Base-by-base conservation (phyloP, 2,113 vertebrate genomes). In the Oncorhynchus kisutch region DNA sequence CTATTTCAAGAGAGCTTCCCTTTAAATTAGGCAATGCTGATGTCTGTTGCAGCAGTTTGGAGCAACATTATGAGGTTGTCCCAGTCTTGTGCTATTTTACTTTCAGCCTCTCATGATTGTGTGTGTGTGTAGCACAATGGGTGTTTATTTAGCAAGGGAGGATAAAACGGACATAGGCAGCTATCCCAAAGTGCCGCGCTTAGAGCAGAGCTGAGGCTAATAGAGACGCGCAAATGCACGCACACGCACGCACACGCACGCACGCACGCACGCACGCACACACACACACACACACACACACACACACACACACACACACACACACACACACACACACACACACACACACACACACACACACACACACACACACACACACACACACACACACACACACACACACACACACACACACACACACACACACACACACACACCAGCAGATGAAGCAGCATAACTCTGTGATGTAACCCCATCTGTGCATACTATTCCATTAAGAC, bases 191-290 rank as follows among this genome's bases (percentile, higher is more conserved):
- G 62, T 71, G 73, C 34, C 60, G 34, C 7, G 25, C 67, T 45
- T 14, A 78, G 71, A 73, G 74, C 20, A 79, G 67, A 9, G 54
- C 51, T 64, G 74, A 79, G 77, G 84, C 79, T 89, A 7, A 34
- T 34, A 45, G 39, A 45, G 39, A 45, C 39, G 2, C 9, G 2
- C 39, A 2, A 2, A 11, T 0, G 0, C 39, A 45, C 39, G 0
- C 39, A 45, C 39, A 3, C 7, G 9, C 7, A 1, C 34, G 2
- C 34, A 1, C 34, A 7, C n/a, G n/a, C 34, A 1, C 34, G 1
- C 34, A 1, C 34, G 8, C 76, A 84, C 83, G n/a, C 34, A 1
- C 34, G 1, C 34, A 1, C 34, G 8, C 76, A 84, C 83, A 74
- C 72, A 29, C 14, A 9, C n/a, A 66, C 27, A 45, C 20, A 29